Evolutionary conservation across 1,140 invertebrate species (phyloP).

Genomic region (Sinella curviseta): DNA sequence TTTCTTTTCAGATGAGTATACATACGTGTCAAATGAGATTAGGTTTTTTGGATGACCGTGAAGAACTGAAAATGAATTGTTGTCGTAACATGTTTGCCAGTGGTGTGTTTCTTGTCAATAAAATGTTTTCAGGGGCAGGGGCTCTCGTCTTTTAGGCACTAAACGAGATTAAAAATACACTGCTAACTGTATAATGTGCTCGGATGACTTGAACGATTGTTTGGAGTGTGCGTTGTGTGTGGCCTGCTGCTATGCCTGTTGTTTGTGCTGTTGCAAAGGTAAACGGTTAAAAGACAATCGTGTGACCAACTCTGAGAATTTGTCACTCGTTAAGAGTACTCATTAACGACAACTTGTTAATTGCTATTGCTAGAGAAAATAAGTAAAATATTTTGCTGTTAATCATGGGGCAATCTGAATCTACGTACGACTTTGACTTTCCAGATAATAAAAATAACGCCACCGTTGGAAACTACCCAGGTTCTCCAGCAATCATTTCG

Average conservation of each 20-base stretch:
- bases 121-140: no score
- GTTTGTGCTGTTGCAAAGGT: slow-evolving; percentile 17
- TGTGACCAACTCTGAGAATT: background rate
- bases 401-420: background rate
- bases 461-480: background rate
- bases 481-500: background rate
- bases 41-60: no score
- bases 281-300: background rate
- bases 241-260: slow-evolving; percentile 4
- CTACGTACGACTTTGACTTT: slow-evolving; percentile 8
- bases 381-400: background rate
- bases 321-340: no score
- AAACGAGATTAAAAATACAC: no score
- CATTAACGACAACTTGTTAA: background rate
- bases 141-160: no score
- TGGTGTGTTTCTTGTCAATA: no score
- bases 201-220: slow-evolving; percentile 11
- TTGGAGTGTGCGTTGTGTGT: slow-evolving; percentile 14
- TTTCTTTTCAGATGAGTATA: no score
- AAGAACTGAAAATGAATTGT: no score
- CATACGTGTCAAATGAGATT: no score
- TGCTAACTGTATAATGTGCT: background rate
- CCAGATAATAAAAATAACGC: slow-evolving; percentile 1
- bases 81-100: no score
- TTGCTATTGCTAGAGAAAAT: no score